Conservation (phyloP, 2,113 vertebrate species). For the Phaethornis superciliosus region DNA sequence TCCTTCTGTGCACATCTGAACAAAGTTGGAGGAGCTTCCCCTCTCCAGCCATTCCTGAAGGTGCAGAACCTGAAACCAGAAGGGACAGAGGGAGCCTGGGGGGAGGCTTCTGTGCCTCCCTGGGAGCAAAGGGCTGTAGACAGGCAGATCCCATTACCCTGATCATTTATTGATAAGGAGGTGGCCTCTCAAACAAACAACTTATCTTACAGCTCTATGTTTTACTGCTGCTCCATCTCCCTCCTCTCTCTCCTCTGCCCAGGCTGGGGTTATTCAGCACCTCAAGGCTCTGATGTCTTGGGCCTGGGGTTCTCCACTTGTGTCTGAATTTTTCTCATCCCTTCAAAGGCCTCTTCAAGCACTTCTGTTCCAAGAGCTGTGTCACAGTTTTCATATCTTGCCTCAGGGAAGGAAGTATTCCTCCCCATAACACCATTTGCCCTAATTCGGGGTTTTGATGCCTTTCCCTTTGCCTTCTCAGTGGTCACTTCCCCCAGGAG, state of each 20-base stretch:
- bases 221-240: rapidly evolving
- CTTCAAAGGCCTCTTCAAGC: background rate
- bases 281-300: background rate
- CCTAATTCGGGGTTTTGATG: background rate
- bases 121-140: background rate
- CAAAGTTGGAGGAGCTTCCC: rapidly evolving
- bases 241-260: background rate
- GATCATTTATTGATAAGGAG: background rate
- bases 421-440: background rate
- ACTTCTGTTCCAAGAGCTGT: background rate
- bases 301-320: background rate
- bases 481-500: background rate
- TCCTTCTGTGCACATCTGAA: background rate
- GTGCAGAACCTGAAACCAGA: background rate
- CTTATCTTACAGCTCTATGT: background rate
- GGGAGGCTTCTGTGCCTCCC: rapidly evolving
- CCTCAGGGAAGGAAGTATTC: background rate
- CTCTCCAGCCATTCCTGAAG: background rate
- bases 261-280: rapidly evolving
- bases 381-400: background rate
- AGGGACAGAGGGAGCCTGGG: rapidly evolving
- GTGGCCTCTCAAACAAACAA: rapidly evolving
- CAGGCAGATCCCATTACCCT: background rate
- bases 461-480: rapidly evolving
- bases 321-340: background rate